Evolutionary conservation across 2,113 vertebrate species (phyloP), one percentile per base, ranked within the genome.

Genomic region (Vimba vimba): DNA sequence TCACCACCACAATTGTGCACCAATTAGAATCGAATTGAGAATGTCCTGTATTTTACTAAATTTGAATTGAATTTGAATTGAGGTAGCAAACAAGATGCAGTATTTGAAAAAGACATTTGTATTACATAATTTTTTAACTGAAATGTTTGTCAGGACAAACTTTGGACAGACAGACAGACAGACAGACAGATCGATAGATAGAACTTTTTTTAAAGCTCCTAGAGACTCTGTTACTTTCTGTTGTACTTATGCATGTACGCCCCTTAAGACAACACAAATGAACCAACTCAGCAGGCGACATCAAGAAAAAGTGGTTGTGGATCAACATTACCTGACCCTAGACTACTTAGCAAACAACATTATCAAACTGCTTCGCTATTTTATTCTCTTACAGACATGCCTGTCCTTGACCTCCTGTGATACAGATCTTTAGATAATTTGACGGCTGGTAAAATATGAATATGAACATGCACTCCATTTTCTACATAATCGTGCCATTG

Each of bases 401-500:
- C 30, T 71, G 66, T 73, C 81, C 66, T 83, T 83, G 81, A 83
- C 47, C 81, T 71, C 21, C 10, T 15, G n/a, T n/a, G 64, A 69
- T 69, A 82, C 45, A 36, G 66, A 57, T 73, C 81, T 83, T 68
- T 39, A 21, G 66, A 71, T 73, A 57, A 83, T 55, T 69, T 71
- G 64, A 83, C 10, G 6, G 47, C 43, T n/a, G 66, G 30, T 83
- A 83, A 71, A 83, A 39, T 27, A 69, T 83, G 66, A 83, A 39
- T 27, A 69, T 83, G 66, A 71, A 55, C 64, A 71, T 55, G 30
- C 45, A 19, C 81, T 83, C 66, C 11, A 59, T 74, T 83, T 73
- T 71, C 66, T 57, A 52, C 23, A 74, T 73, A 69, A 83, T 55
- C 4, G 6, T 83, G 30, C 64, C 82, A 83, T 59, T 74, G 68